Base-by-base conservation (phyloP, 2,797 vertebrate genomes). In the Aulostomus chinensis region DNA sequence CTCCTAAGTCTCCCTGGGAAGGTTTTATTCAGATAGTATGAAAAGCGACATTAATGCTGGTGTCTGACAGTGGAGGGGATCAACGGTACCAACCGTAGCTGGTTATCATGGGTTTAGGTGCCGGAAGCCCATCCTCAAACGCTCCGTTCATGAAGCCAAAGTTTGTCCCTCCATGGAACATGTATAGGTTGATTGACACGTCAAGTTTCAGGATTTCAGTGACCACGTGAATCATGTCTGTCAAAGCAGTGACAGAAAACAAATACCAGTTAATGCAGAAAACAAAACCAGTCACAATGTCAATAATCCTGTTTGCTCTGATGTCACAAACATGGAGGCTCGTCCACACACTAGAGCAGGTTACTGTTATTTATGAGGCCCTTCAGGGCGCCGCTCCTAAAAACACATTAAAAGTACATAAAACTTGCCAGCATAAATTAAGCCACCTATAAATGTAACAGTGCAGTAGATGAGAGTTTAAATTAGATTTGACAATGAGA, bases 111-210 rank as follows among this genome's bases (percentile, higher is more conserved):
- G 78, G 50, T 49, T 73, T 78, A 9, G 76, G 65, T 1, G 40
- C 14, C 0, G 51, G 61, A 1, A 69, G 25, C 36, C 53, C 70
- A 7, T 64, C 26, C 0, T 90, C 87, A 50, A 91, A 31, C 0
- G 93, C 93, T 7, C 95, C 94, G 0, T 36, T 94, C 83, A 94
- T 93, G 81, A 96, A 96, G 34, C 95, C 95, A 9, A 97, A 97
- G 81, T 96, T 95, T 31, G 94, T 96, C 47, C 94, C 94, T 28
- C 95, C 94, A 0, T 97, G 95, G 78, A 96, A 96, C 95, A 96
- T 96, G 87, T 96, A 97, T 33, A 96, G 86, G 45, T 96, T 96
- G 79, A 96, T 90, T 26, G 95, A 96, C 25, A 92, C 89, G 54
- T 89, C 89, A 0, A 64, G 47, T 12, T 88, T 60, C 1, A 95